These are phyloP conservation scores for Atrichornis clamosus DNA, from an alignment of 2,113 vertebrate species.

Conservation along the genomic window DNA sequence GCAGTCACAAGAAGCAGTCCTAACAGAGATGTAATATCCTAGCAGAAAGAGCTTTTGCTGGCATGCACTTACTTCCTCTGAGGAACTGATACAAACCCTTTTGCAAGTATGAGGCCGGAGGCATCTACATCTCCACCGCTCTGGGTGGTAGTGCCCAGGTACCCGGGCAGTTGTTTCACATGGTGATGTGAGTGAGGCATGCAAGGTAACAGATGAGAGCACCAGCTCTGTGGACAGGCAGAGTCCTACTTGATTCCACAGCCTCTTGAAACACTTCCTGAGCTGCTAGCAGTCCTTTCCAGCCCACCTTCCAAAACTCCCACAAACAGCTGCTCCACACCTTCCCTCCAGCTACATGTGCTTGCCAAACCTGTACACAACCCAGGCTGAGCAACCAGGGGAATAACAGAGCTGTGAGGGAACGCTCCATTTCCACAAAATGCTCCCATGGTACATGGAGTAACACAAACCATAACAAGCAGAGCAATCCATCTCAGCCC, in stretches of 20 bases:
- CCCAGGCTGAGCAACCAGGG: neutral
- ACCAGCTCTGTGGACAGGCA: neutral
- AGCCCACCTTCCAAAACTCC: neutral
- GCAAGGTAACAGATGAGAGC: neutral
- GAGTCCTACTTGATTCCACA: neutral
- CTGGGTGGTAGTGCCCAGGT: neutral
- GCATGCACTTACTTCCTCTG: neutral
- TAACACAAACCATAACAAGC: neutral
- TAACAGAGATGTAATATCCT: neutral
- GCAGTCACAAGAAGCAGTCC: neutral
- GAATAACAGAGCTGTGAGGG: neutral
- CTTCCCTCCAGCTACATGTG: neutral
- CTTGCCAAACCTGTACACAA: neutral
- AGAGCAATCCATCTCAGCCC: neutral
- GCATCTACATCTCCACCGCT: neutral
- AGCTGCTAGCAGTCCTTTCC: neutral
- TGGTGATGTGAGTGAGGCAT: neutral
- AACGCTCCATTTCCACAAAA: neutral
- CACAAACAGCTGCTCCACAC: neutral
- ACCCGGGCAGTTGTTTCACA: neutral
- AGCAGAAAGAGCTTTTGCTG: neutral
- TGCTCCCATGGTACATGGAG: fast-evolving
- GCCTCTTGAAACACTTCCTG: neutral
- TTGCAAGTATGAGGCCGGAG: neutral
- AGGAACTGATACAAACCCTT: neutral